Evolutionary conservation across 2,797 vertebrate genomes (phyloP), one percentile per base, ranked within the genome.

Genomic region (Hyperoplus immaculatus): DNA sequence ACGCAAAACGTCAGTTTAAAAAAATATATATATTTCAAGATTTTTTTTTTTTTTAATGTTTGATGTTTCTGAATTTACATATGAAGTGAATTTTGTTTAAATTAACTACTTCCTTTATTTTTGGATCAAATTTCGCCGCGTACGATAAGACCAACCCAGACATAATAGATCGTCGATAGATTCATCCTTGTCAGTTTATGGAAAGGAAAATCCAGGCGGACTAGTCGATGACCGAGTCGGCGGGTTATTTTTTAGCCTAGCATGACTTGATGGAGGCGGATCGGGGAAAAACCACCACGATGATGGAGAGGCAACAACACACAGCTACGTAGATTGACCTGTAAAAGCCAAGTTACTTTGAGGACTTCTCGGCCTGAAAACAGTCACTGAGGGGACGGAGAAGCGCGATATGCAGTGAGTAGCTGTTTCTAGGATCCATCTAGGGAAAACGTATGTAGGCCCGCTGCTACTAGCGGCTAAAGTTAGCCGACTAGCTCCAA

Each of bases 381-480:
- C 59, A 69, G 66, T 43, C 59, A 45, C 61, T 7, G 68, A 80
- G 46, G 29, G 29, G 64, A 57, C 81, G 39, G 72, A 50, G 61
- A 39, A 5, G 42, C n/a, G 46, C 75, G 81, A 80, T 69, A 94
- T 93, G 91, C 93, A 94, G 94, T 94, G 76, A 95, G 94, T 94
- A 73, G 1, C 1, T 8, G 12, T 4, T 16, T 39, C 5, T 0
- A 1, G 46, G 56, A 60, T 36, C 38, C 4, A 60, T 86, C 81
- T 87, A 86, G 85, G 85, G 36, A 39, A 83, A 88, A 90, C 29
- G 61, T 72, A 62, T 4, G 41, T 4, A 38, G 82, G 88, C 80
- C 84, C 70, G 1, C 58, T 39, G 70, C 29, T 45, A 58, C 29
- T 38, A 12, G 36, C 42, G 29, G 77, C 74, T 75, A 77, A 29